These are phyloP conservation scores for Aphidius ervi DNA, from an alignment of 1,140 invertebrate species.

Conservation along the genomic window DNA sequence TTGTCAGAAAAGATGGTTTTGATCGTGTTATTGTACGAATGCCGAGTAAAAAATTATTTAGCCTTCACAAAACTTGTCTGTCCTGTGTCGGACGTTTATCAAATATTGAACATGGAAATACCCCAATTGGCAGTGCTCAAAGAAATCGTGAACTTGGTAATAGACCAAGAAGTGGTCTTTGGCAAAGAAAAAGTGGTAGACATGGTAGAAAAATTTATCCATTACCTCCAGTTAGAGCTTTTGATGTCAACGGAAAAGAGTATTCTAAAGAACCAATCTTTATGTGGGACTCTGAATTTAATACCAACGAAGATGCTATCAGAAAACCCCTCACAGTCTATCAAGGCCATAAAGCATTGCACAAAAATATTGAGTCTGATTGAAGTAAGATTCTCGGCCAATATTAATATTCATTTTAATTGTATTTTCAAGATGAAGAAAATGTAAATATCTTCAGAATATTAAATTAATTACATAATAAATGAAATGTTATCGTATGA, in stretches of 20 bases:
- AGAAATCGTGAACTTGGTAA: conserved; percentile 79
- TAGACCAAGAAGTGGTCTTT: conserved; percentile 85
- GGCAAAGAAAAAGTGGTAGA: conserved; percentile 86
- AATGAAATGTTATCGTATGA: no score
- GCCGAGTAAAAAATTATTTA: conserved; percentile 80
- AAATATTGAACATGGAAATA: conserved; percentile 70
- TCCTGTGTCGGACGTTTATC: conserved; percentile 87
- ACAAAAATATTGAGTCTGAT: no score
- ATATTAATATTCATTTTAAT: no score
- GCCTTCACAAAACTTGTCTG: conserved; percentile 78
- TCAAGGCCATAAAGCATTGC: no score
- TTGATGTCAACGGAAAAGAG: conserved; percentile 18
- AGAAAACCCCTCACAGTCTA: conserved; percentile 1
- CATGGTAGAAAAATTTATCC: conserved; percentile 82
- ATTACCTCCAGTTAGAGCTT: conserved; percentile 55
- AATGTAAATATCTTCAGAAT: no score
- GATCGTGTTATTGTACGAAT: conserved; percentile 75
- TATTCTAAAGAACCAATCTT: not conserved
- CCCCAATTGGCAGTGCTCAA: conserved; percentile 79
- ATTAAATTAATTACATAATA: no score
- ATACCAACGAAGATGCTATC: conserved; percentile 13
- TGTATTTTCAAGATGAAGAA: no score
- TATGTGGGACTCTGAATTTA: conserved; percentile 20
- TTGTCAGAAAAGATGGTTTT: conserved; percentile 67
- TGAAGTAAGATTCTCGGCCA: no score